phyloP scores from a whole-genome alignment of 2,888 invertebrate species.

The Pandemis corylana region DNA sequence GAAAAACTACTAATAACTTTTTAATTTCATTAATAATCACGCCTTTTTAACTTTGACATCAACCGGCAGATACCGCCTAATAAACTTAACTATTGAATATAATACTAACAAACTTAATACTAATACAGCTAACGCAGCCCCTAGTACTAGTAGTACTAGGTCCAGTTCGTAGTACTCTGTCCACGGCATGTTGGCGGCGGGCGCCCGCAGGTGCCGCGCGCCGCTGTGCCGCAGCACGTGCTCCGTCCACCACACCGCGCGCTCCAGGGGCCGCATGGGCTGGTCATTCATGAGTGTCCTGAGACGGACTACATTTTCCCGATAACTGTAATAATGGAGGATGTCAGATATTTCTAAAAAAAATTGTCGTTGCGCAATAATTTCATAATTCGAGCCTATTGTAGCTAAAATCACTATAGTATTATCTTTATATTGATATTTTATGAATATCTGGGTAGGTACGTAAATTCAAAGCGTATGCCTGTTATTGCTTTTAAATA shows the following conservation, averaged over 20 bases:
- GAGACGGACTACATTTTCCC: constrained; percentile 17
- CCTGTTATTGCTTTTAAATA: no score
- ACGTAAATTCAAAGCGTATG: no score
- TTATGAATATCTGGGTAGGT: no score
- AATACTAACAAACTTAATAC: not conserved
- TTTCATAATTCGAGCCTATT: no score
- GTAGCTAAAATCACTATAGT: no score
- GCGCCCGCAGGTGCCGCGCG: constrained; percentile 51
- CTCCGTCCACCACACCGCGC: constrained; percentile 61
- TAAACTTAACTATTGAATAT: not conserved
- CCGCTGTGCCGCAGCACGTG: constrained; percentile 57
- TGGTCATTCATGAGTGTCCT: constrained; percentile 14
- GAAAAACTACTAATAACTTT: no score
- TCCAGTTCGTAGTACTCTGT: constrained; percentile 50
- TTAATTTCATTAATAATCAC: not conserved
- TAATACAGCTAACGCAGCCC: not conserved
- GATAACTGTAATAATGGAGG: constrained; percentile 47
- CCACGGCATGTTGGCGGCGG: constrained; percentile 52
- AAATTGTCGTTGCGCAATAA: no score
- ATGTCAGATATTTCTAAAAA: no score
- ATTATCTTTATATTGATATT: no score
- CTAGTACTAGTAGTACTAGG: constrained; percentile 42
- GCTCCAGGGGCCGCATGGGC: constrained; percentile 46
- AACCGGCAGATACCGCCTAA: not conserved
- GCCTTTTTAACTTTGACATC: not conserved